These are phyloP conservation scores for Eretmocerus hayati DNA, from an alignment of 2,888 invertebrate species.

Conservation along the genomic window DNA sequence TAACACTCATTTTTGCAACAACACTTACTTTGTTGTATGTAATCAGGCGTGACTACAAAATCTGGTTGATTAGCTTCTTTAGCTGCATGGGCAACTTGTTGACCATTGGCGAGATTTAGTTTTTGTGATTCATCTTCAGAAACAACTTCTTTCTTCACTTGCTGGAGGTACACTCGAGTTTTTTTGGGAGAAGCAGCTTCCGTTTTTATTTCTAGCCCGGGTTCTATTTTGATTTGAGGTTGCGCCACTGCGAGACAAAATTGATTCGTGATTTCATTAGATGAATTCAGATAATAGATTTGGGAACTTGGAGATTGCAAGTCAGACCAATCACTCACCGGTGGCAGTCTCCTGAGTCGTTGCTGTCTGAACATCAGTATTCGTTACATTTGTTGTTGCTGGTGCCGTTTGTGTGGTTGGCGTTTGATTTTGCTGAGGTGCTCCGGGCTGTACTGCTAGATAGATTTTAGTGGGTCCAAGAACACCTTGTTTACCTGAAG, in stretches of 20 bases:
- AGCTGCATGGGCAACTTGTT: slow-evolving; percentile 40
- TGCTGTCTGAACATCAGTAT: neutral
- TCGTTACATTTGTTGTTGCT: neutral
- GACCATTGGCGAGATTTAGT: slow-evolving; percentile 38
- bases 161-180: slow-evolving; percentile 44
- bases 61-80: slow-evolving; percentile 44
- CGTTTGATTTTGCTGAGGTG: slow-evolving; percentile 29
- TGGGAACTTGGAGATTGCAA: neutral
- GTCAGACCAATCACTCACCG: neutral
- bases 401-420: neutral
- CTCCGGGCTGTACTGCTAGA: slow-evolving; percentile 77
- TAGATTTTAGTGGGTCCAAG: slow-evolving; percentile 81
- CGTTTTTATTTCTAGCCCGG: slow-evolving; percentile 11
- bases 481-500: slow-evolving; percentile 77
- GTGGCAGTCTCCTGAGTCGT: neutral
- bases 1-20: neutral
- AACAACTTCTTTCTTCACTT: slow-evolving; percentile 33
- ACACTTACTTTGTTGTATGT: slow-evolving; percentile 86
- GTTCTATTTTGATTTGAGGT: slow-evolving; percentile 22
- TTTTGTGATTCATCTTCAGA: slow-evolving; percentile 37
- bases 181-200: slow-evolving; percentile 32
- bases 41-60: slow-evolving; percentile 85
- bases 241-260: slow-evolving; percentile 9
- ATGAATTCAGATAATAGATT: neutral
- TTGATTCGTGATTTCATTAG: neutral